phyloP scores from a whole-genome alignment of 2,113 vertebrate species.

The Raja brachyura region DNA sequence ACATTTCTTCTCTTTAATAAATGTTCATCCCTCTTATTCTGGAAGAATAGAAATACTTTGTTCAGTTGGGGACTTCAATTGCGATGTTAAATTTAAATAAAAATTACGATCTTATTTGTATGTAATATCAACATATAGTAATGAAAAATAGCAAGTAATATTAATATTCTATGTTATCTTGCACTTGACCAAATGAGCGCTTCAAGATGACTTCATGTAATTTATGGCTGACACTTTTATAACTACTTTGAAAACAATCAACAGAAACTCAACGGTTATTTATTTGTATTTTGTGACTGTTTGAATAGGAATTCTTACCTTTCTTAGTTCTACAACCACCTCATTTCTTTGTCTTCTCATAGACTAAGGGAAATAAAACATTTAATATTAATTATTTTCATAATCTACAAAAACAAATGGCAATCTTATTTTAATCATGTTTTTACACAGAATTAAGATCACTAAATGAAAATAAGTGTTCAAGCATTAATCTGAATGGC shows the following conservation, averaged over 20 bases:
- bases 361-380: constrained; percentile 63
- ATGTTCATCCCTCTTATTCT: constrained; percentile 98
- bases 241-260: neutral
- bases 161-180: neutral
- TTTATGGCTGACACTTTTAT: neutral
- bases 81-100: neutral
- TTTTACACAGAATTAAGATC: neutral
- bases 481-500: neutral
- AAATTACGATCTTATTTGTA: neutral
- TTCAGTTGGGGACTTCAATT: neutral
- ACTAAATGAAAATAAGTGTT: neutral
- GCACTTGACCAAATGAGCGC: neutral
- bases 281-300: neutral
- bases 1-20: constrained; percentile 95
- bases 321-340: constrained; percentile 93
- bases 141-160: neutral
- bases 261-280: neutral
- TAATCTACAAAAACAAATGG: neutral
- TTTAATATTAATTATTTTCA: neutral
- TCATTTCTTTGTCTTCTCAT: constrained; percentile 98
- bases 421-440: neutral
- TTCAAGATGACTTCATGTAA: neutral
- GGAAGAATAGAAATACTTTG: constrained; percentile 42
- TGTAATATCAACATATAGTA: too few species aligned
- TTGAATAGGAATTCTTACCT: constrained; percentile 62